Evolutionary conservation across 2,113 vertebrate species (phyloP).

Genomic region (Apus apus): DNA sequence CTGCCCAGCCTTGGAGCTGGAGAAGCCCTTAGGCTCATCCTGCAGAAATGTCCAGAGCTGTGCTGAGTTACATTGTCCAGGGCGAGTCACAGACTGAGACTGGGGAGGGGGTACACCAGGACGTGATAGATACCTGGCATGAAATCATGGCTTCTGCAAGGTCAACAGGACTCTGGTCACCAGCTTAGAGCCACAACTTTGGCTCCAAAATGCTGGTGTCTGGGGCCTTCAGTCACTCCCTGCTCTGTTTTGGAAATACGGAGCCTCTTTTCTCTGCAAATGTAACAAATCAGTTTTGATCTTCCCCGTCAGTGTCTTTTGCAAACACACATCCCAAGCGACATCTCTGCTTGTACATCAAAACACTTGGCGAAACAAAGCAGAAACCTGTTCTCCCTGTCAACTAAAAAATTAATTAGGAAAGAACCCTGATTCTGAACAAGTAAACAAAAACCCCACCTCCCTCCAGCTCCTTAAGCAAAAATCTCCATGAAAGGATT

Average conservation of each 20-base stretch:
- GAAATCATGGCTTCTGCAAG: neutral
- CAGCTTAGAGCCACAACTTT: neutral
- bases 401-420: constrained; percentile 64
- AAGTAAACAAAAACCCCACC: neutral
- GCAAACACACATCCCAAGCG: neutral
- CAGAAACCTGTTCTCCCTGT: constrained; percentile 65
- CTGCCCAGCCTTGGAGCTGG: neutral
- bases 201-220: neutral
- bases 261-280: constrained; percentile 16
- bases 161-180: neutral
- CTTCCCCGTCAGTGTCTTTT: constrained; percentile 42
- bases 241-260: neutral
- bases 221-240: neutral
- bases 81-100: neutral
- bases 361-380: constrained; percentile 62
- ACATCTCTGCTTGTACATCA: constrained; percentile 48
- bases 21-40: neutral
- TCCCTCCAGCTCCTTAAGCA: neutral
- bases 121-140: neutral
- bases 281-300: constrained; percentile 48
- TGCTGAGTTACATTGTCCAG: neutral
- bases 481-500: neutral
- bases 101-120: neutral
- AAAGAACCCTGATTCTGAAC: constrained; percentile 15
- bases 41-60: neutral